Evolutionary conservation across 2,113 vertebrate genomes (phyloP), one percentile per base, ranked within the genome.

Genomic region (Galbula dea): DNA sequence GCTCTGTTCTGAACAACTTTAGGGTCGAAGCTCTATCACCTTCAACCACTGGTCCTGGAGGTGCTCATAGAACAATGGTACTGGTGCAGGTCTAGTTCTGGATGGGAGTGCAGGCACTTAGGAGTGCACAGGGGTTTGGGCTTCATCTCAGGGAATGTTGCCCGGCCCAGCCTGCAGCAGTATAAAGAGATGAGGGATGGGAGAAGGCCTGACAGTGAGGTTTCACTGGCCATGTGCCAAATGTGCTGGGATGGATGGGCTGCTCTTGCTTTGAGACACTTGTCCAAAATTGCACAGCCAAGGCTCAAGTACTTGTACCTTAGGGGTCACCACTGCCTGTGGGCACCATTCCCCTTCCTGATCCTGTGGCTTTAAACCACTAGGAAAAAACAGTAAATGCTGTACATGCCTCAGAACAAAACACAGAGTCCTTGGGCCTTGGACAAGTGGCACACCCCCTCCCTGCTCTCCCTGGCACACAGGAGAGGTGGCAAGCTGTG

Each of bases 301-400:
- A 22, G 36, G 27, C n/a, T 74, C 52, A 37, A 58, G 10, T 26
- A 32, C 0, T 21, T 2, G 2, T 21, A 30, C 27, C 23, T 34
- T 0, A 1, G 41, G 19, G 10, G 32, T 8, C 57, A 46, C 26
- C 0, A 0, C 45, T 58, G 17, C 7, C 49, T 46, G 20, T 4
- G 1, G 51, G 48, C 43, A 57, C 19, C 18, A 7, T 16, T 41
- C 21, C 34, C 13, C 21, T 92, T 48, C 67, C 58, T 3, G 3
- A 3, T 14, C 19, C 78, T 39, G 37, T 1, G 2, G 32, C 57
- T 83, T 83, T 72, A 73, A 73, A 62, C 41, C 10, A 36, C 32
- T 15, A 32, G 58, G 20, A 37, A 73, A 90, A 90, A 86, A 20
- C 41, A 54, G 73, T n/a, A 73, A 78, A 87, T 83, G 18, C 30